phyloP scores from a whole-genome alignment of 2,113 vertebrate species.

The Lepidothrix coronata region DNA sequence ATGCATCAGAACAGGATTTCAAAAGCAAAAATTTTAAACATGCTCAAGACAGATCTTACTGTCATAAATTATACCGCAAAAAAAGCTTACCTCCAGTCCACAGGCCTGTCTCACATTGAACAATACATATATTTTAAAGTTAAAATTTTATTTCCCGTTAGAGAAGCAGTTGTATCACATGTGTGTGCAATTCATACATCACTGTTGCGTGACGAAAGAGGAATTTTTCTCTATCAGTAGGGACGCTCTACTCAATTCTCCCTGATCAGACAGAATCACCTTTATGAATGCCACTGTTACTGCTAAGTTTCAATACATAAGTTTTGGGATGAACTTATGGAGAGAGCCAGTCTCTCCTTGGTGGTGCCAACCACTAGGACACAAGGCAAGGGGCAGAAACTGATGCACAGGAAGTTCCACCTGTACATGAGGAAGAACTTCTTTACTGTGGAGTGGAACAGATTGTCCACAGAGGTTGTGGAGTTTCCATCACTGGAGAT shows the following conservation, averaged over 20 bases:
- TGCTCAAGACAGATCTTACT: background rate
- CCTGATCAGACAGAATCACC: background rate
- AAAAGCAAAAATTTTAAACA: background rate
- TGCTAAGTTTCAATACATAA: rapidly evolving
- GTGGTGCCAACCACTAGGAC: rapidly evolving
- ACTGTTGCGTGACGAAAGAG: background rate
- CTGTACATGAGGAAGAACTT: background rate
- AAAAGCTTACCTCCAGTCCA: background rate
- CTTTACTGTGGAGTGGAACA: background rate
- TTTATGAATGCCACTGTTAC: rapidly evolving
- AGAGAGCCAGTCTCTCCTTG: background rate
- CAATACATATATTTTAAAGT: rapidly evolving
- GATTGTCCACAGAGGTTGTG: background rate
- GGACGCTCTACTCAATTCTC: no score
- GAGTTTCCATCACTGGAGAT: rapidly evolving
- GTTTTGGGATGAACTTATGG: background rate
- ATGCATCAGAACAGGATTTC: background rate
- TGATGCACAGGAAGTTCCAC: background rate
- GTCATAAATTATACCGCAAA: background rate
- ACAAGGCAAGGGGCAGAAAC: background rate
- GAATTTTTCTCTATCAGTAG: rapidly evolving
- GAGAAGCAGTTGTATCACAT: rapidly evolving
- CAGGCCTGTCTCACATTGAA: background rate
- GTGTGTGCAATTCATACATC: rapidly evolving
- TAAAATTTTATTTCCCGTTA: background rate